These are phyloP conservation scores for Spicauda simplicius DNA, from an alignment of 2,888 invertebrate species.

Conservation along the genomic window DNA sequence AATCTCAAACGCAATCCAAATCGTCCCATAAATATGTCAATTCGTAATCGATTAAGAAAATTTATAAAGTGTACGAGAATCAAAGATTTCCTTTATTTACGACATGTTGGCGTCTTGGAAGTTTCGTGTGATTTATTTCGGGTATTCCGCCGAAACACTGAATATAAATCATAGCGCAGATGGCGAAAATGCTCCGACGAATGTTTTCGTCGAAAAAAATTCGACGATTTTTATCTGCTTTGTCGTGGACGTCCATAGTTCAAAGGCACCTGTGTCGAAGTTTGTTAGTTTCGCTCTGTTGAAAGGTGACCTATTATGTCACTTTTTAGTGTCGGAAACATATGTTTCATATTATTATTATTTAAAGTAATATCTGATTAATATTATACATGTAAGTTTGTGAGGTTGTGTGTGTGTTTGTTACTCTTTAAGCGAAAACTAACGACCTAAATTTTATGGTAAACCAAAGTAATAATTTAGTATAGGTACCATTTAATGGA, in stretches of 20 bases:
- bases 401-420: too few species aligned
- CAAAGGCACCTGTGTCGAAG: constrained; percentile 9
- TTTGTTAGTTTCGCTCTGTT: background rate
- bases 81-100: constrained; percentile 51
- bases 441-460: too few species aligned
- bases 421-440: too few species aligned
- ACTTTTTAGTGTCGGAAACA: too few species aligned
- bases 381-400: too few species aligned
- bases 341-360: too few species aligned
- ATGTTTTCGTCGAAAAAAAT: constrained; percentile 47
- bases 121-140: constrained; percentile 55
- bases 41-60: constrained; percentile 11
- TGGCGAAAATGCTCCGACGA: constrained; percentile 55
- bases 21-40: background rate
- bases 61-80: constrained; percentile 6
- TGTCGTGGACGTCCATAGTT: constrained; percentile 13
- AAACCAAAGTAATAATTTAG: too few species aligned
- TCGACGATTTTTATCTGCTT: constrained; percentile 16
- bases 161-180: constrained; percentile 65
- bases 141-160: constrained; percentile 55
- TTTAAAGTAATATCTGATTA: too few species aligned
- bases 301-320: background rate
- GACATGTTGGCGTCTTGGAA: constrained; percentile 48
- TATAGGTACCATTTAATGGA: too few species aligned
- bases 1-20: too few species aligned